Base-by-base conservation (phyloP, 1,140 invertebrate genomes). In the Euschistus heros region DNA sequence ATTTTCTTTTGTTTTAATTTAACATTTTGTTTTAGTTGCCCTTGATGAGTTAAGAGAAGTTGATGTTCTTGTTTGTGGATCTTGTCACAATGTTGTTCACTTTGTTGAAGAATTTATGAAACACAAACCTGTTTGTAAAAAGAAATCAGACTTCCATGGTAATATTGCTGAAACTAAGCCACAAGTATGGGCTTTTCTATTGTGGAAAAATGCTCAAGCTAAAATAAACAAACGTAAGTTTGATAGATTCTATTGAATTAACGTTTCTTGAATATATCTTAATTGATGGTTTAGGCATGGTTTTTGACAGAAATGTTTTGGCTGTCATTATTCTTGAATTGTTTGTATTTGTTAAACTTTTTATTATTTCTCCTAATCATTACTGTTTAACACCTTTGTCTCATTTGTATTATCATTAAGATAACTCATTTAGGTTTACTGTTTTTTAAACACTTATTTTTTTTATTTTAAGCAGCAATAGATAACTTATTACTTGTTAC, bases 141-240 rank as follows among this genome's bases (percentile, higher is more conserved):
- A 80, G 66, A 79, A 81, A 68, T 80, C 77, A 69, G 78, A 73
- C 70, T 80, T 80, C 20, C 79, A 79, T 69, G 80, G 50, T 0
- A 69, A 66, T 47, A 44, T 82, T 70, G 79, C 79, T 70, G 87
- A 89, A 75, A 82, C 81, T 63, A 89, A 88, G 75, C 84, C 87
- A 15, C 86, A 88, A 76, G 84, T 90, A 2, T 90, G 88, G 88
- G 88, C 86, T 54, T 91, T 89, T 73, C 77, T 89, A 14, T 71
- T 91, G 26, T 91, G 88, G 88, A 91, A 90, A 72, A 83, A 83
- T 71, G 82, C 83, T 8, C 82, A 83, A 68, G 63, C 63, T 13
- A 71, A 71, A 60, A 20, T 65, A 13, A 30, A 47, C 15, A 65
- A 47, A 33, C 55, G 59, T 66, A 50, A 66, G 59, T 27, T 46